A percentile compares a stretch with the other conserved stretches of the same genome.
Conservation (phyloP, 1,140 invertebrate genomes). For the Carposina sasakii region DNA sequence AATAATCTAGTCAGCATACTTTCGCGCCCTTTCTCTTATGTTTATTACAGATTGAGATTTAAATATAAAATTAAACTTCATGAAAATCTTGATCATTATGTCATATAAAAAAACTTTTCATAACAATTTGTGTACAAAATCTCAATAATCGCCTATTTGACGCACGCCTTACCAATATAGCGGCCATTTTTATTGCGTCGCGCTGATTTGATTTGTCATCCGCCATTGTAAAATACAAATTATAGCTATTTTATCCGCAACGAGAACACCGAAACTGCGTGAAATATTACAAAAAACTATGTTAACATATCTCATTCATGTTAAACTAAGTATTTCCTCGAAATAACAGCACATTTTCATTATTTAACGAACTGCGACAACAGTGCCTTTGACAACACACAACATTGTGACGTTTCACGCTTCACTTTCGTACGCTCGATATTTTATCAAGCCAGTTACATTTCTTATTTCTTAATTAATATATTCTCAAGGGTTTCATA, state of each 20-base stretch:
- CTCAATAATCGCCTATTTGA: conserved; percentile 58
- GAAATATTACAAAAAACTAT: conserved; percentile 32
- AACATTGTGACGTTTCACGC: conserved; percentile 66
- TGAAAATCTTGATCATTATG: too few relatives aligned
- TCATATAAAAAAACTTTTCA: too few relatives aligned
- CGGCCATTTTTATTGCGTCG: conserved; percentile 72
- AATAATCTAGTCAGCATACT: conserved; percentile 48
- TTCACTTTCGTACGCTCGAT: conserved; percentile 32
- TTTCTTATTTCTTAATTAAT: conserved; percentile 40
- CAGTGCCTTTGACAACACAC: conserved; percentile 61
- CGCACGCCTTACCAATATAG: conserved; percentile 70
- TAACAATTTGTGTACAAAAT: too few relatives aligned
- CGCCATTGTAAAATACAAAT: conserved; percentile 65
- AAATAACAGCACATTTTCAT: conserved; percentile 48
- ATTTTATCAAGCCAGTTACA: conserved; percentile 47
- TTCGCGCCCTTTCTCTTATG: conserved; percentile 67
- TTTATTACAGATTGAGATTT: too few relatives aligned
- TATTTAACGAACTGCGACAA: conserved; percentile 60
- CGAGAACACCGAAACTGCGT: conserved; percentile 39
- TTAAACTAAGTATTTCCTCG: conserved; percentile 35
- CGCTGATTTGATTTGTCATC: conserved; percentile 71
- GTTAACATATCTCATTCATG: conserved; percentile 46
- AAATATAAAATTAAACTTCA: too few relatives aligned
- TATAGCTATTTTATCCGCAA: conserved; percentile 36
- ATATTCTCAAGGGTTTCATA: too few relatives aligned